Evolutionary conservation across 2,888 invertebrate species (phyloP), one percentile per base, ranked within the genome.

Genomic region (Yponomeuta plumbellus): DNA sequence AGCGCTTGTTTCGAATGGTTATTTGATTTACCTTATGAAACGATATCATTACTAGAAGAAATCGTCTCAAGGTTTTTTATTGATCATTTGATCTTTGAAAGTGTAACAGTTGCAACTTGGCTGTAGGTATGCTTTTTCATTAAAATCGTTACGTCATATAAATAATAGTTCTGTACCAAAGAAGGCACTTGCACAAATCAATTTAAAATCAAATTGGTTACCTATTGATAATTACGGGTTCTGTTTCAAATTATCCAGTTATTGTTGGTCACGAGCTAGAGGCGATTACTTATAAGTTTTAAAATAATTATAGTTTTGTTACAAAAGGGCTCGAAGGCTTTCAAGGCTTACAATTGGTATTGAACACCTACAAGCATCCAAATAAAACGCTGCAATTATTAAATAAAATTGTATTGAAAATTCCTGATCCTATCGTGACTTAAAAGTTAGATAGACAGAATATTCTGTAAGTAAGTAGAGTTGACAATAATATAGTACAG

Each of bases 121-220:
- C 26, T 26, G 2, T 2, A 26, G 2, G 8, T 34, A n/a, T n/a
- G n/a, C n/a, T 34, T 34, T 34, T 5, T 6, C 6, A 34, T 34
- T 34, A 34, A 5, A 34, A 34, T 34, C 34, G 8, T 8, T 34
- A 10, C 34, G 34, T 34, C 34, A 34, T 34, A 34, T 34, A 34
- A 34, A 34, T 34, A 5, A 34, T 34, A 34, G 34, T 34, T 34
- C 34, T 34, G 34, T 34, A 17, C 44, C 17, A 52, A 52, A 52
- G 1, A 52, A 52, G 44, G 17, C 34, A 8, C 34, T 34, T 52
- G 8, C 13, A 52, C 17, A 52, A 52, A 1, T 13, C 44, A 52
- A 52, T 52, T 52, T 52, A 17, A 52, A 52, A 52, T 52, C 44
- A 52, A 52, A 52, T 52, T n/a, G n/a, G n/a, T n/a, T 52, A 52